Base-by-base conservation (phyloP, 2,797 vertebrate species). In the Catharus ustulatus region DNA sequence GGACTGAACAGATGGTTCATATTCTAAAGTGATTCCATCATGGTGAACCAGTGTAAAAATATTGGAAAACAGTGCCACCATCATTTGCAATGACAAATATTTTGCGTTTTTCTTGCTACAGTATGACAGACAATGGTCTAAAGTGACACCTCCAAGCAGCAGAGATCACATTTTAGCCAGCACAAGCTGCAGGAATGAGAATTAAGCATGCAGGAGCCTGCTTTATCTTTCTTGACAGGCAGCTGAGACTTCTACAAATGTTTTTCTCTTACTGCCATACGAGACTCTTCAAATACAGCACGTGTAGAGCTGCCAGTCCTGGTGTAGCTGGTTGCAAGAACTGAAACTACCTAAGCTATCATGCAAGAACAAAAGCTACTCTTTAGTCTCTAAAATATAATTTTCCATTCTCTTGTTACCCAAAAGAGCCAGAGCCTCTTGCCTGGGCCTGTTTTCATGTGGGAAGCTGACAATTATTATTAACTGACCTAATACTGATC, bases 191-290 rank as follows among this genome's bases (percentile, higher is more conserved):
- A 82, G 63, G 17, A 92, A 74, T 51, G 32, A 89, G 40, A 80
- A 79, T 30, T 67, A 76, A 74, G 13, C 40, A 13, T 40, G 40
- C 12, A 40, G 40, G 40, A 40, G 3, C 8, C 45, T 64, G 36
- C 20, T 95, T 85, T 73, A 22, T 51, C n/a, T 87, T 73, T 79
- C 36, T 32, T 69, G 49, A 74, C 64, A 76, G 49, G 24, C 61
- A 93, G 49, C 15, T 54, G 49, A 40, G 23, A 20, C n/a, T 90
- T 80, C 57, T 69, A 64, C 27, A 74, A 74, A 23, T 19, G 24
- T 42, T 48, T 8, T 49, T 92, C 43, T 61, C 63, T 63, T 66
- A 24, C 42, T 59, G 22, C 27, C 13, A 16, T 5, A 52, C 2
- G 0, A 85, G 30, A 34, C 13, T 18, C 36, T 64, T 58, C 64